Percentiles rank a stretch among this genome's conserved stretches.
These are phyloP conservation scores for Cromileptes altivelis DNA, from an alignment of 2,113 vertebrate genomes.

Conservation along the genomic window DNA sequence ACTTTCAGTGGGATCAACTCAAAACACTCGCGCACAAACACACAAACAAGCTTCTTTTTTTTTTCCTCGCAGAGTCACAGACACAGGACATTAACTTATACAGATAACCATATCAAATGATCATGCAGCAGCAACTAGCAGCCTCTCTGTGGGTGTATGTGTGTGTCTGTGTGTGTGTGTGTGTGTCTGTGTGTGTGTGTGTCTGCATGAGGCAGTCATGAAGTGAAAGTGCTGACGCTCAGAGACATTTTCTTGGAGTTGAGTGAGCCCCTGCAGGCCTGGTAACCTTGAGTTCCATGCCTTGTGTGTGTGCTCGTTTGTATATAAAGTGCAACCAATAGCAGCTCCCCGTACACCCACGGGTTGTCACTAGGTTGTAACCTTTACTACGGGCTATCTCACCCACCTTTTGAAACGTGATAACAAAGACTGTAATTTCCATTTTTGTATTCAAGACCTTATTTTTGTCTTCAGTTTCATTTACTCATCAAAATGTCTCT, in stretches of 20 bases:
- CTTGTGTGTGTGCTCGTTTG: not conserved
- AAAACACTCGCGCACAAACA: conserved; percentile 69
- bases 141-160: conserved; percentile 26
- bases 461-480: not conserved
- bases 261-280: conserved; percentile 62
- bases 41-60: conserved; percentile 67
- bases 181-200: conserved; percentile 14
- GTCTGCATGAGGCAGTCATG: conserved; percentile 42
- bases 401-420: too few species aligned
- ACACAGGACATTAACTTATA: conserved; percentile 67
- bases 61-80: conserved; percentile 45
- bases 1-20: conserved; percentile 80
- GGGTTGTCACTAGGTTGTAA: conserved; percentile 6
- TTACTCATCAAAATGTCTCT: not conserved
- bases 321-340: not conserved
- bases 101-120: conserved; percentile 62
- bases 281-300: conserved; percentile 65
- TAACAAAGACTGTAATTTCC: too few species aligned
- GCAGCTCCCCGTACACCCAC: conserved; percentile 2
- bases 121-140: conserved; percentile 43
- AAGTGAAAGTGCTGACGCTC: conserved; percentile 66
- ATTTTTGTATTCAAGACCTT: not conserved
- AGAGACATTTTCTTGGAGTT: conserved; percentile 64
- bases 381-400: too few species aligned
- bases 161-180: not conserved